phyloP scores from a whole-genome alignment of 2,888 invertebrate genomes.

The Lamellibrachia columna region DNA sequence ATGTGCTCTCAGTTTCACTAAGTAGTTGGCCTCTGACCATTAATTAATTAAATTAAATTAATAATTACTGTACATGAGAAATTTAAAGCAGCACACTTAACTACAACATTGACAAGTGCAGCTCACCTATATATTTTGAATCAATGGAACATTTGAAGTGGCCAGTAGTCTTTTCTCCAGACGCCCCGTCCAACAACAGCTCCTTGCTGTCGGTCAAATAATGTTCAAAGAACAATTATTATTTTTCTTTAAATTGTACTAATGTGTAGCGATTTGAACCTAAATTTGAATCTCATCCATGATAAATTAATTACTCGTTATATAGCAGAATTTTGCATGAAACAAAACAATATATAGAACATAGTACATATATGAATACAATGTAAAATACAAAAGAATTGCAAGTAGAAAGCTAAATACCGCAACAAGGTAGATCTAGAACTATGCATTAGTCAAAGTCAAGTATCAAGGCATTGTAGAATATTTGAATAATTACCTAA shows the following conservation, averaged over 20 bases:
- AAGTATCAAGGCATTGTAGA: background rate
- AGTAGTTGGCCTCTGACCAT: background rate
- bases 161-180: background rate
- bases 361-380: no score
- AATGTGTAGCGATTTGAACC: background rate
- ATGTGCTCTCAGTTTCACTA: background rate
- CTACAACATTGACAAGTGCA: background rate
- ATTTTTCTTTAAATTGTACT: no score
- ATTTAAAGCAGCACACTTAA: background rate
- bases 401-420: background rate
- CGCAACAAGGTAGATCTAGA: background rate
- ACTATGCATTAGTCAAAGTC: background rate
- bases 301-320: background rate
- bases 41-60: background rate
- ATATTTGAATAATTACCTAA: background rate
- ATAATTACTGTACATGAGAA: background rate
- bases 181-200: background rate
- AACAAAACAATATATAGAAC: background rate
- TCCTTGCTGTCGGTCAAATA: background rate
- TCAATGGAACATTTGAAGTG: conserved; percentile 16
- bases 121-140: conserved; percentile 13
- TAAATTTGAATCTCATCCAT: background rate
- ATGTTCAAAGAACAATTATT: background rate
- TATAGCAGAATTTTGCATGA: background rate
- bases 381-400: background rate